Percentiles rank a stretch among this genome's conserved stretches.
Conservation (phyloP, 30 jellyfish, hydroid and myxozoan genomes). For the Turritopsis rubra region DNA sequence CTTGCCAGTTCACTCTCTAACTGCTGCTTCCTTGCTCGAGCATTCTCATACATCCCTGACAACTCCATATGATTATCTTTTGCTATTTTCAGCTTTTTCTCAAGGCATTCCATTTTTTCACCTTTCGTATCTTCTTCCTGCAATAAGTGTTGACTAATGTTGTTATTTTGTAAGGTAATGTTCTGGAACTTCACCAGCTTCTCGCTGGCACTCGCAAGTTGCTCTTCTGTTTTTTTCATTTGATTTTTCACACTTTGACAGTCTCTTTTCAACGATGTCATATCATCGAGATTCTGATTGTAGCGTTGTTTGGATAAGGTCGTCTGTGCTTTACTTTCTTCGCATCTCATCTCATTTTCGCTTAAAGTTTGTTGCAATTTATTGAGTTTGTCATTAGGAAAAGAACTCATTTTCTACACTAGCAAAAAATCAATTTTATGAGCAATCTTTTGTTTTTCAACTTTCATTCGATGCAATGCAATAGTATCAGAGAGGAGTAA, state of each 20-base stretch:
- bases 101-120: neutral
- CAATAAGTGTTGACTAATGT: neutral
- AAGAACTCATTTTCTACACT: neutral
- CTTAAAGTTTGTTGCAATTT: neutral
- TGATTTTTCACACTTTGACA: neutral
- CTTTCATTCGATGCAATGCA: neutral
- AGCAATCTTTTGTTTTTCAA: neutral
- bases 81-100: neutral
- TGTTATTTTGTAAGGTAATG: neutral
- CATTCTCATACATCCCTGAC: neutral
- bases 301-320: conserved; percentile 22
- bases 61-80: conserved; percentile 2
- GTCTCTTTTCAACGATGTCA: neutral
- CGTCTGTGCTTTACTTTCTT: conserved; percentile 16
- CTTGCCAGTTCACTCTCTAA: neutral
- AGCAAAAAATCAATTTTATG: neutral
- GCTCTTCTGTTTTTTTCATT: neutral
- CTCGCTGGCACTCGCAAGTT: neutral
- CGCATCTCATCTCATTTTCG: neutral
- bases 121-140: neutral
- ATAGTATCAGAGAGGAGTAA: neutral
- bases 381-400: neutral
- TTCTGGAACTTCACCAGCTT: neutral
- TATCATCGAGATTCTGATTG: neutral
- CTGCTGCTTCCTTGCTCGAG: neutral